A percentile compares a stretch with the other conserved stretches of the same genome.
phyloP scores from a whole-genome alignment of 2,113 vertebrate species.

The Larimichthys polyactis region DNA sequence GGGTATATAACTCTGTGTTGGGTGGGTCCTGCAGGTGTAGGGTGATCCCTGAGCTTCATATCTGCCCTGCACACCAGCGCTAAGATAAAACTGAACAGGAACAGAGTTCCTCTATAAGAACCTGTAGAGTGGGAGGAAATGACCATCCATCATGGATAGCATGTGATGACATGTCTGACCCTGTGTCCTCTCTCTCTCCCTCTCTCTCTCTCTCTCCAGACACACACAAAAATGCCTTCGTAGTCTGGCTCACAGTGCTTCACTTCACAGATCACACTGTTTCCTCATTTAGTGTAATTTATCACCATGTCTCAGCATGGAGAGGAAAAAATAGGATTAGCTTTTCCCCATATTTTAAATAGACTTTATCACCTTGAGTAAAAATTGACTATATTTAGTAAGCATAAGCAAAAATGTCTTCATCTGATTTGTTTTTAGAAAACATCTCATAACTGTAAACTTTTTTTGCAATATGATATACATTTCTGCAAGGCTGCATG shows the following conservation, averaged over 20 bases:
- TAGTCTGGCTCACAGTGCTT: slow-evolving; percentile 6
- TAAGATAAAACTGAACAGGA: slow-evolving; percentile 13
- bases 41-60: not conserved
- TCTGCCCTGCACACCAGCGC: slow-evolving; percentile 1
- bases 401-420: not conserved
- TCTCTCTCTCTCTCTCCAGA: slow-evolving; percentile 24
- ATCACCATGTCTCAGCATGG: not conserved
- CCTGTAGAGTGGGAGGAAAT: slow-evolving; percentile 35
- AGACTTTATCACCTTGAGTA: not conserved
- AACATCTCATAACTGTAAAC: not conserved
- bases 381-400: not conserved
- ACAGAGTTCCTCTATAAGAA: slow-evolving; percentile 34
- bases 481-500: not conserved
- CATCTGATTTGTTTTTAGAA: slow-evolving; percentile 13
- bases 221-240: slow-evolving; percentile 5
- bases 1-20: not conserved
- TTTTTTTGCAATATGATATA: not conserved
- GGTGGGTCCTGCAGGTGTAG: not conserved
- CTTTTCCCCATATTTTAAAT: not conserved
- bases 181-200: slow-evolving; percentile 26
- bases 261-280: not conserved
- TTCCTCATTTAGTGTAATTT: slow-evolving; percentile 25
- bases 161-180: slow-evolving; percentile 51
- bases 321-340: not conserved
- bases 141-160: slow-evolving; percentile 54